Evolutionary conservation across 2,888 invertebrate genomes (phyloP), one percentile per base, ranked within the genome.

Genomic region (Microctonus brassicae): DNA sequence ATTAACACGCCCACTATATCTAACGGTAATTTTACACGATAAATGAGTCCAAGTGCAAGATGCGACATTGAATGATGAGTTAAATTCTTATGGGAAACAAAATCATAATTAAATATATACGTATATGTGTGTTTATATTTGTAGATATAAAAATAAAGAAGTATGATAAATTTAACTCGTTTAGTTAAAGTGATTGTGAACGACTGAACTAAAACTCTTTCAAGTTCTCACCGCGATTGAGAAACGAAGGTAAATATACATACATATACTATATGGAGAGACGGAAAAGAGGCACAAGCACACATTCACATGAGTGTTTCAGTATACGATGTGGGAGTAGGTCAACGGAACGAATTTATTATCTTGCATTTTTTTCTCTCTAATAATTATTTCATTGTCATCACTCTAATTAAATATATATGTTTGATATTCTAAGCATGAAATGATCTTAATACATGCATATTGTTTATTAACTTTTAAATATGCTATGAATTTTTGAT

Each of bases 321-420:
- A 29, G 29, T 29, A 29, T 58, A 57, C 36, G 29, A 76, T 78
- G 83, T 84, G 80, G 82, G 84, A 87, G 86, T 87, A 86, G 86
- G 86, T 86, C 83, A 86, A 82, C 85, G 77, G 77, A 74, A 73
- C 77, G 73, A 72, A 76, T 74, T 55, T 62, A 68, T 72, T 71
- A 66, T 72, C 72, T 70, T 73, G 69, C 66, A 75, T 75, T 65
- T 33, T 20, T 29, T 42, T 61, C 39, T 42, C n/a, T 24, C 13
- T 17, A 24, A 39, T 62, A n/a, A 60, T n/a, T 60, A 17, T 36
- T 60, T 20, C n/a, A 13, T 29, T 57, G 53, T 57, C 57, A 29
- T 24, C 13, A 13, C 29, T 57, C 29, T 13, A 57, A 26, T n/a
- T 4, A 11, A 26, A 11, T 29, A 29, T 57, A 26, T 29, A 13